Base-by-base conservation (phyloP, 2,888 invertebrate species). In the Tenthredo mesomela region DNA sequence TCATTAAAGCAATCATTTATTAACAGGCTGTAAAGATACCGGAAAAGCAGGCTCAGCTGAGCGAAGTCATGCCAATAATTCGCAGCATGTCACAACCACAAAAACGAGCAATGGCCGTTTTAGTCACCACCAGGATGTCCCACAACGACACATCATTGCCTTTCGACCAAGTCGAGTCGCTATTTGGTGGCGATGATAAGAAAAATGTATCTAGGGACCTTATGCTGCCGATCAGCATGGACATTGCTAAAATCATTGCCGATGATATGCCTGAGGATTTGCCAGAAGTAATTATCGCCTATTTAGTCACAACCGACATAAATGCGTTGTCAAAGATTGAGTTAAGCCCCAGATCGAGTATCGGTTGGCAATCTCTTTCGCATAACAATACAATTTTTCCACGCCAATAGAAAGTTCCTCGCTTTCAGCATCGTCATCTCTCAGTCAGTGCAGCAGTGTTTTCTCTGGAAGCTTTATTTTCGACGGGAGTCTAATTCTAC, bases 1-100 rank as follows among this genome's bases (percentile, higher is more conserved):
- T 29, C 18, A 33, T 54, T 37, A 50, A 18, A 37, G 33, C 33
- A 33, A 80, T 21, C n/a, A 61, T 78, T 75, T 86, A 82, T 86
- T 84, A 40, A 54, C 85, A 94, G 88, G 95, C 95, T 0, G 91
- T 96, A 90, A 95, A 95, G 87, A 94, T 94, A 88, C 95, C 95
- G 78, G 95, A 95, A 54, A 94, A 95, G 75, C 94, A 95, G 25
- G 95, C 95, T 86, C 95, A 95, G 90, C 95, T 96, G 84, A 95
- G 95, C 0, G 95, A 95, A 92, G 94, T 95, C 37, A 93, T 96
- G 92, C 96, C 96, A 67, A 96, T 96, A 87, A 93, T 96, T 87
- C 94, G 95, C 77, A 95, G 95, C 3, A 94, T 96, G 93, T 95
- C 96, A 0, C 95, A 95, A 0, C 94, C 95, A 43, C 96, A 96